Base-by-base conservation (phyloP, 2,888 invertebrate genomes). In the Adelognathus sp. region DNA sequence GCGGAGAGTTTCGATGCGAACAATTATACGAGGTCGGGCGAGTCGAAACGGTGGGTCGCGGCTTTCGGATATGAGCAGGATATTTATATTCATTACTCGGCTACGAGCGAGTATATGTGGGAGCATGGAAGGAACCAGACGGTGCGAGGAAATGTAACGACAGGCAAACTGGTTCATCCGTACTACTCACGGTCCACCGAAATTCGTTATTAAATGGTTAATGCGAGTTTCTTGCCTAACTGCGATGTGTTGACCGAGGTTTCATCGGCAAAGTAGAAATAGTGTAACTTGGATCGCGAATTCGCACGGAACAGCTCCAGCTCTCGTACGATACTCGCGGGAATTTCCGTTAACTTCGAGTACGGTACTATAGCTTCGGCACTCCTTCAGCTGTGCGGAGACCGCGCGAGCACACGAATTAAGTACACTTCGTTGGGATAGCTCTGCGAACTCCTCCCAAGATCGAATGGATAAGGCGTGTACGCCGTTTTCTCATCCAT, bases 1-100 rank as follows among this genome's bases (percentile, higher is more conserved):
- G 54, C 41, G 63, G 3, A 81, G 81, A 83, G 81, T 83, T 85
- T 82, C 72, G 82, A 80, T 66, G 85, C 84, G 83, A 87, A 85
- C 85, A 87, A 86, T 86, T 86, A 87, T 83, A 82, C 81, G 58
- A 70, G 64, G 70, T 14, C 44, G 54, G 31, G 29, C 16, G 21
- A 29, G 52, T 39, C 9, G 16, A 41, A 11, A 7, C 41, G 52
- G 24, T 52, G 60, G 60, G 54, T 16, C 54, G 61, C 18, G 39
- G 61, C 54, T 61, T 61, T 41, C 61, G 24, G 58, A 70, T 52
- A 64, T 39, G 33, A 69, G 63, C 41, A 70, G 27, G 82, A 84
- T 87, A 86, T 87, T 87, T 85, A 85, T 87, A 87, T 86, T 87
- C 84, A 85, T 85, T 86, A 83, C 81, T 86, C 81, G 81, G 82